phyloP scores from a whole-genome alignment of 2,888 invertebrate genomes.

The Drosophila hawaiiensis region DNA sequence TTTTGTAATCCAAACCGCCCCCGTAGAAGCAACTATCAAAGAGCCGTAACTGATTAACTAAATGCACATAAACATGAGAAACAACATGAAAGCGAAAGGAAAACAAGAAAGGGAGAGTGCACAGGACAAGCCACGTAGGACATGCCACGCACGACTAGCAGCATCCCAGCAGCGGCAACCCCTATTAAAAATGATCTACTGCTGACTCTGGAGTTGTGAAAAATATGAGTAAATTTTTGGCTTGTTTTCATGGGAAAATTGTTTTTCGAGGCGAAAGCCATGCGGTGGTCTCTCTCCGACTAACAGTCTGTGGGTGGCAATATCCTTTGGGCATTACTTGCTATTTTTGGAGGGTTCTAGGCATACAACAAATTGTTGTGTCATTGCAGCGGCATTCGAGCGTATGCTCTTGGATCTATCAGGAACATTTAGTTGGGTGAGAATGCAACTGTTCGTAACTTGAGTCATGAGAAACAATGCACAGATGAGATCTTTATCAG shows the following conservation, averaged over 20 bases:
- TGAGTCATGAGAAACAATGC: conserved; percentile 30
- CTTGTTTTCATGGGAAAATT: conserved; percentile 66
- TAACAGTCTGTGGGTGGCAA: conserved; percentile 61
- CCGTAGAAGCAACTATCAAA: conserved; percentile 40
- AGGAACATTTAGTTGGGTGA: conserved; percentile 62
- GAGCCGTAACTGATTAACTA: conserved; percentile 76
- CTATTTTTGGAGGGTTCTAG: conserved; percentile 34
- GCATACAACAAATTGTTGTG: conserved; percentile 48
- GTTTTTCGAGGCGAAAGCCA: conserved; percentile 16
- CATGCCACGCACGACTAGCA: conserved; percentile 43
- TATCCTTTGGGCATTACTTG: conserved; percentile 50
- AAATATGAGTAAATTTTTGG: conserved; percentile 47
- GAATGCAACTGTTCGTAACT: conserved; percentile 41
- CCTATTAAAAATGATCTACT: conserved; percentile 62
- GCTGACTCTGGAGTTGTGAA: conserved; percentile 31
- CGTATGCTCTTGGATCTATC: conserved; percentile 35
- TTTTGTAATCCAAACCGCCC: conserved; percentile 56
- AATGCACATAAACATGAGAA: conserved; percentile 69
- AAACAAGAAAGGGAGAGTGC: conserved; percentile 14
- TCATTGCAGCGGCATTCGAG: conserved; percentile 59
- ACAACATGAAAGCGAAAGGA: conserved; percentile 38
- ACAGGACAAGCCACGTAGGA: conserved; percentile 4
- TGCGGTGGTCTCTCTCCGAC: conserved; percentile 25
- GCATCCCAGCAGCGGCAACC: conserved; percentile 63
- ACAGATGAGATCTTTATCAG: conserved; percentile 23